phyloP scores from a whole-genome alignment of 2,888 invertebrate species.

The Catonia carolina region DNA sequence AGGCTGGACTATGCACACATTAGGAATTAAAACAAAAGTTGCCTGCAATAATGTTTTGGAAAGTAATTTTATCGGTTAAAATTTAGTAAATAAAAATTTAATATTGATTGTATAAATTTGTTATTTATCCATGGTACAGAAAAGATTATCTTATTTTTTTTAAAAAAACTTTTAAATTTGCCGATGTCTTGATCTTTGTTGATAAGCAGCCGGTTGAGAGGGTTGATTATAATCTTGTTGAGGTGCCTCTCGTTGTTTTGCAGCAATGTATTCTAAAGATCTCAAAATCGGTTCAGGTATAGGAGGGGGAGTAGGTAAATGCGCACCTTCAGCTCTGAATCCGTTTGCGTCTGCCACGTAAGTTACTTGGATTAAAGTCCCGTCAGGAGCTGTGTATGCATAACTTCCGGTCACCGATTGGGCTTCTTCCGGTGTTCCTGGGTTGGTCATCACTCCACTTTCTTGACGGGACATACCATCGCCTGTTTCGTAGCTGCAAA shows the following conservation, averaged over 20 bases:
- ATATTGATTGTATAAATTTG: too few species aligned
- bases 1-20: too few species aligned
- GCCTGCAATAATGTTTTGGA: too few species aligned
- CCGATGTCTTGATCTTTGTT: neutral
- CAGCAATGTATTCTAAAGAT: constrained; percentile 56
- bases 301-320: constrained; percentile 39
- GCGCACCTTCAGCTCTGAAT: constrained; percentile 37
- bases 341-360: constrained; percentile 71
- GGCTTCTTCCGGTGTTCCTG: constrained; percentile 51
- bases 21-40: too few species aligned
- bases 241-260: neutral
- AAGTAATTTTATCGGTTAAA: too few species aligned
- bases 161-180: too few species aligned
- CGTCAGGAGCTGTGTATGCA: constrained; percentile 66
- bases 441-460: constrained; percentile 50
- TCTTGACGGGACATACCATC: constrained; percentile 54
- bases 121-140: too few species aligned
- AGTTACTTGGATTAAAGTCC: constrained; percentile 53
- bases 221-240: constrained; percentile 27
- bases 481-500: constrained; percentile 52
- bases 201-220: neutral
- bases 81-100: too few species aligned
- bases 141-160: too few species aligned
- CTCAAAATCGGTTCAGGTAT: constrained; percentile 38
- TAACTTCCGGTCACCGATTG: constrained; percentile 47